Evolutionary conservation across 2,888 invertebrate genomes (phyloP).

Genomic region (Himalopsyche tibetana): DNA sequence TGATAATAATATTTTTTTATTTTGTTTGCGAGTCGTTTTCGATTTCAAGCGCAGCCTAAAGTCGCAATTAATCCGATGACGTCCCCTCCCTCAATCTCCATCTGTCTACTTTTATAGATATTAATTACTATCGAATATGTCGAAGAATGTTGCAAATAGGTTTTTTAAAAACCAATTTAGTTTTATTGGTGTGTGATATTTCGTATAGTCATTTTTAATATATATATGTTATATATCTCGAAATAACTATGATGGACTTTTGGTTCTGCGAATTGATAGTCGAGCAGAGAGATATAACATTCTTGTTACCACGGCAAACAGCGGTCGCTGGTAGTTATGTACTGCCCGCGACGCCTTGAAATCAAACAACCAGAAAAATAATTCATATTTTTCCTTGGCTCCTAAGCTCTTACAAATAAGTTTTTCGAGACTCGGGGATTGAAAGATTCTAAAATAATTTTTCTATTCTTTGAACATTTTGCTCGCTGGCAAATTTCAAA

Average conservation of each 20-base stretch:
- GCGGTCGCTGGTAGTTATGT: too few species aligned
- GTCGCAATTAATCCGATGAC: constrained; percentile 5
- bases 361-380: too few species aligned
- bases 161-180: not conserved
- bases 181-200: constrained; percentile 22
- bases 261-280: not conserved
- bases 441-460: too few species aligned
- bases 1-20: constrained; percentile 19
- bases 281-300: not conserved
- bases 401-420: too few species aligned
- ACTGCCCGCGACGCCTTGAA: too few species aligned
- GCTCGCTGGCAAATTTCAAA: too few species aligned
- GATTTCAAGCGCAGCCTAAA: constrained; percentile 1
- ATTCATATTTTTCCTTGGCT: too few species aligned
- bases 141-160: not conserved
- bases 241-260: not conserved
- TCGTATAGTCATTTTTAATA: too few species aligned
- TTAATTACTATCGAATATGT: not conserved
- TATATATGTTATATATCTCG: too few species aligned
- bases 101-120: not conserved
- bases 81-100: constrained; percentile 23
- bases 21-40: constrained; percentile 14
- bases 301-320: too few species aligned
- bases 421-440: too few species aligned
- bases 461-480: too few species aligned